Conservation (phyloP, 2,113 vertebrate species). For the Fukomys damarensis region DNA sequence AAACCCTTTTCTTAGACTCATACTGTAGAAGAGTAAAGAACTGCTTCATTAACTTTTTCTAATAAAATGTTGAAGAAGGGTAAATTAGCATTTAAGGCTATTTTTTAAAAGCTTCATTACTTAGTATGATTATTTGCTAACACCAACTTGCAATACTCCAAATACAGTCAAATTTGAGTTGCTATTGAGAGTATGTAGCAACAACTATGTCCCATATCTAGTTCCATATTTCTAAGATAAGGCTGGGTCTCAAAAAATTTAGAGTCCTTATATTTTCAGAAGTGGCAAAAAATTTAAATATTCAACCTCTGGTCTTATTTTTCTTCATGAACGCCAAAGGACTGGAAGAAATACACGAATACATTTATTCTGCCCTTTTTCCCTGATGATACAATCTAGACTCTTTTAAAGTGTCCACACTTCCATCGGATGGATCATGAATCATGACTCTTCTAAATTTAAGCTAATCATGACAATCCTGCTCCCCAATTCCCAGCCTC, state of each 20-base stretch:
- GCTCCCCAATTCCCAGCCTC: neutral
- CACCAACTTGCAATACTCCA: neutral
- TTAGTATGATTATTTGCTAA: conserved; percentile 21
- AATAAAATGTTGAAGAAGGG: neutral
- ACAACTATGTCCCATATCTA: neutral
- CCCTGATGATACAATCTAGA: neutral
- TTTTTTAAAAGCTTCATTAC: neutral
- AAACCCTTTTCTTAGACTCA: conserved; percentile 98
- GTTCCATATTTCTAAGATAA: conserved; percentile 44
- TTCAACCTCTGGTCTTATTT: conserved; percentile 18
- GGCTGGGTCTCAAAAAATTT: conserved; percentile 59
- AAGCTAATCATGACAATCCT: neutral
- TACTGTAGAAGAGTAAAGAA: conserved; percentile 88
- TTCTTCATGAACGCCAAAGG: conserved; percentile 35
- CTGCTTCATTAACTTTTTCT: conserved; percentile 45
- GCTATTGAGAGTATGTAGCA: neutral
- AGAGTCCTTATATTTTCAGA: conserved; percentile 36
- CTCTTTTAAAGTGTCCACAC: neutral
- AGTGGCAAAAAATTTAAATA: conserved; percentile 56
- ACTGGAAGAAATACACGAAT: neutral
- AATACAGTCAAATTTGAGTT: conserved; percentile 35
- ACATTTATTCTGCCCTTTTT: no score
- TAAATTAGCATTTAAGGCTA: conserved; percentile 32
- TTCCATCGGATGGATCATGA: neutral
- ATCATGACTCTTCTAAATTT: neutral